Evolutionary conservation across 2,888 invertebrate species (phyloP), one percentile per base, ranked within the genome.

Genomic region (Neuroscelio doddi): DNA sequence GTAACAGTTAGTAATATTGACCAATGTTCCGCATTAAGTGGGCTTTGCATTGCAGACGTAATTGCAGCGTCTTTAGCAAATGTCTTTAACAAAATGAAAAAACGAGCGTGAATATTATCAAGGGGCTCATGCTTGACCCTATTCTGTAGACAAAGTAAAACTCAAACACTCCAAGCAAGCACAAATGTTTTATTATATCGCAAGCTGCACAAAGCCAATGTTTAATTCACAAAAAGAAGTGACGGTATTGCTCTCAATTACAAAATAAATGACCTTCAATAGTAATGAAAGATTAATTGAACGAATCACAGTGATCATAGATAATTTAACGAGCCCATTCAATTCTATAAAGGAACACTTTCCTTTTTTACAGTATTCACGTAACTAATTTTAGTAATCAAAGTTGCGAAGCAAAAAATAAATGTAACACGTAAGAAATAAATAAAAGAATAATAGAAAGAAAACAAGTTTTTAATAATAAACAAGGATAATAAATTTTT

Each of bases 31-130:
- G 29, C 12, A 21, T 34, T 64, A 53, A 58, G 26, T 50, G 58
- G 53, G 53, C 34, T 45, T 47, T 21, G 15, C 4, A 5, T 32
- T 44, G 50, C 45, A 38, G 50, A 39, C 55, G 55, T 62, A 62
- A 63, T 63, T 63, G 51, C 51, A 56, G 62, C 46, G 55, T 62
- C 53, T 10, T 2, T n/a, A 12, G 4, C n/a, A 3, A 12, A 3
- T 12, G 49, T 49, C 45, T 61, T 61, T 61, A 45, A 45, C 34
- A 50, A 41, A 45, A 46, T 10, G 24, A 24, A 47, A 39, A 34
- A 14, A 34, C 52, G 36, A 42, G 30, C 9, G 8, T 24, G 34
- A 14, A 53, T 44, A 47, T 61, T 36, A 30, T 26, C 8, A 15
- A 24, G 17, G 16, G 38, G 42, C 21, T 42, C 34, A 27, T 21